A percentile compares a stretch with the other conserved stretches of the same genome.
phyloP scores from a whole-genome alignment of 2,888 invertebrate species.

The Morpho achilles region DNA sequence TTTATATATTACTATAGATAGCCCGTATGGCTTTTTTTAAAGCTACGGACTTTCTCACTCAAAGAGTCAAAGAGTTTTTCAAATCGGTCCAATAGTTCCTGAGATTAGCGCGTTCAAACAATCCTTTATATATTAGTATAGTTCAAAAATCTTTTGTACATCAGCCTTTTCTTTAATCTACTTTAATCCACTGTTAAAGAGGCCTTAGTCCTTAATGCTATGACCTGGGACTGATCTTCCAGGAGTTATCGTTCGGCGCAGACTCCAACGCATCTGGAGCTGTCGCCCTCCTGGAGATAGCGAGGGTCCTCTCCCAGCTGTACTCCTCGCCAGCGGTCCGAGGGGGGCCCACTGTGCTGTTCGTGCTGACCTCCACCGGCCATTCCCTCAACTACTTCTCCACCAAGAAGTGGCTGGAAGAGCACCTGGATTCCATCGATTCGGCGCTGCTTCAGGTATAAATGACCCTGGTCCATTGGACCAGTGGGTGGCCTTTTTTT shows the following conservation, averaged over 20 bases:
- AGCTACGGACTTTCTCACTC: too few relatives aligned
- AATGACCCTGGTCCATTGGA: background rate
- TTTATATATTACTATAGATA: too few relatives aligned
- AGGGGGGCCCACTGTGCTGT: conserved; percentile 89
- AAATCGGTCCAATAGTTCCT: too few relatives aligned
- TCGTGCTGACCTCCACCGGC: conserved; percentile 94
- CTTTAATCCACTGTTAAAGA: too few relatives aligned
- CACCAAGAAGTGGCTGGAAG: conserved; percentile 97
- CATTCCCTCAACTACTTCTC: conserved; percentile 95
- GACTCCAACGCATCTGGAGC: conserved; percentile 97
- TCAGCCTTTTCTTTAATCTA: too few relatives aligned
- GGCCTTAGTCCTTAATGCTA: too few relatives aligned
- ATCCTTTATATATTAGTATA: too few relatives aligned
- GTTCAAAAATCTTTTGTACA: too few relatives aligned
- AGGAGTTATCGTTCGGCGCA: conserved; percentile 93
- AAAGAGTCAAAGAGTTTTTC: too few relatives aligned
- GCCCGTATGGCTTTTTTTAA: too few relatives aligned
- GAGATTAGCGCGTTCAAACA: too few relatives aligned
- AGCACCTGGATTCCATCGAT: conserved; percentile 90
- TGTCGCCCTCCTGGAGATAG: conserved; percentile 91
- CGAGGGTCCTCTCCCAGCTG: conserved; percentile 91
- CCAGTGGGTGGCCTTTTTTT: too few relatives aligned
- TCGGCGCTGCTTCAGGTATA: conserved; percentile 85
- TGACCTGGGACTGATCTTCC: background rate
- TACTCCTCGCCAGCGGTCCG: conserved; percentile 87